Conservation (phyloP, 2,888 invertebrate genomes). For the Isoperla grammatica region DNA sequence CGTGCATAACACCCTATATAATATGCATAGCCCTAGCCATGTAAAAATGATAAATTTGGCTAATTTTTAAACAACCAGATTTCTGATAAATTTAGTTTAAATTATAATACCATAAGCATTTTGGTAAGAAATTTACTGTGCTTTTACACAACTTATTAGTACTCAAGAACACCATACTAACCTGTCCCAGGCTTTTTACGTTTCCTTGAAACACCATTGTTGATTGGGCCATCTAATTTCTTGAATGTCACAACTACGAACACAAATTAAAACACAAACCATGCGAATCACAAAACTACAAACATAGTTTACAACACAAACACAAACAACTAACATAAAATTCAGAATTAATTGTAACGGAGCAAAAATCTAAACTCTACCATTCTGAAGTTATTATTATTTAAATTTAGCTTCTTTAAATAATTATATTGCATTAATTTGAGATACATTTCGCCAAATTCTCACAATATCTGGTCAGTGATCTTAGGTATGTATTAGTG, state of each 20-base stretch:
- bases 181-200: slow-evolving; percentile 68
- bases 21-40: too few relatives aligned
- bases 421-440: too few relatives aligned
- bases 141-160: too few relatives aligned
- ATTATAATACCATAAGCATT: too few relatives aligned
- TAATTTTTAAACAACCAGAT: too few relatives aligned
- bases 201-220: slow-evolving; percentile 52
- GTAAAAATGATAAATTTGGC: too few relatives aligned
- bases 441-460: too few relatives aligned
- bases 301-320: background rate
- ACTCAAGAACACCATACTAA: slow-evolving; percentile 40
- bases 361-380: background rate
- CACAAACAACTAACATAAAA: slow-evolving; percentile 3
- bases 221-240: slow-evolving; percentile 47
- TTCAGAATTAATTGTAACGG: background rate
- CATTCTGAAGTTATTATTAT: background rate
- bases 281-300: slow-evolving; percentile 25
- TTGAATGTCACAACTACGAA: slow-evolving; percentile 75
- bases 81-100: too few relatives aligned
- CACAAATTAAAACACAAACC: slow-evolving; percentile 26
- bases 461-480: too few relatives aligned
- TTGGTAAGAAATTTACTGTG: too few relatives aligned
- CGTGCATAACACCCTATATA: too few relatives aligned
- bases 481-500: too few relatives aligned
- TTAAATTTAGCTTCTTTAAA: background rate